Percentiles rank a stretch among this genome's conserved stretches.
Evolutionary conservation across 2,888 invertebrate species (phyloP).

Genomic region (Epinotia bilunana): DNA sequence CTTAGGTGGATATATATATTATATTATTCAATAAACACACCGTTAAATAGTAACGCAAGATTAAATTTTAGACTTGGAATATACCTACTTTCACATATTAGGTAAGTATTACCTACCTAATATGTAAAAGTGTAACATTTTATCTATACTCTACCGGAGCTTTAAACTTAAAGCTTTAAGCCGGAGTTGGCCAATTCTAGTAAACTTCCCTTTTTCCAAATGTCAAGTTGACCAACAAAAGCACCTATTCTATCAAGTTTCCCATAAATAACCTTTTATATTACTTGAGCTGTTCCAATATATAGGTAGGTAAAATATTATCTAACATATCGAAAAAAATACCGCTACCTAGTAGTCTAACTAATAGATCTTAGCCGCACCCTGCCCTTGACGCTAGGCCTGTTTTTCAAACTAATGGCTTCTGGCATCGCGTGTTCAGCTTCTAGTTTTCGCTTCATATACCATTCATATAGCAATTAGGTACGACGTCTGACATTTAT

Average conservation of each 20-base stretch:
- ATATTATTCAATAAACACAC: no score
- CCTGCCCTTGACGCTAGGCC: conserved; percentile 38
- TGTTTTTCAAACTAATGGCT: conserved; percentile 41
- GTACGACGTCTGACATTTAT: conserved; percentile 1
- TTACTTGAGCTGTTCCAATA: not conserved
- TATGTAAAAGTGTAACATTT: conserved; percentile 21
- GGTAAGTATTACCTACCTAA: no score
- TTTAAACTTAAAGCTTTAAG: conserved; percentile 30
- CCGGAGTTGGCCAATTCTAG: conserved; percentile 20
- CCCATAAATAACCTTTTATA: conserved; percentile 3
- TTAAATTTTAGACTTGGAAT: not conserved
- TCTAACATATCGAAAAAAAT: conserved; percentile 2
- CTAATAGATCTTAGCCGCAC: conserved; percentile 40
- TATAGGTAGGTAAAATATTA: not conserved
- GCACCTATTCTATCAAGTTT: conserved; percentile 2
- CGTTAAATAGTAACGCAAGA: no score
- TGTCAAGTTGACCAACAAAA: conserved; percentile 22
- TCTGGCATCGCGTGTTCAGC: conserved; percentile 39
- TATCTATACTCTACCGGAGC: conserved; percentile 10
- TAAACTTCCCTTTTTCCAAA: conserved; percentile 21
- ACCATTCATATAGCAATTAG: conserved; percentile 26
- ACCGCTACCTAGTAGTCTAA: conserved; percentile 10
- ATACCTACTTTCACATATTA: no score
- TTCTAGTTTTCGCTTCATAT: conserved; percentile 28
- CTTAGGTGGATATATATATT: no score